Evolutionary conservation across 2,888 invertebrate species (phyloP), one percentile per base, ranked within the genome.

Genomic region (Acronicta alni): DNA sequence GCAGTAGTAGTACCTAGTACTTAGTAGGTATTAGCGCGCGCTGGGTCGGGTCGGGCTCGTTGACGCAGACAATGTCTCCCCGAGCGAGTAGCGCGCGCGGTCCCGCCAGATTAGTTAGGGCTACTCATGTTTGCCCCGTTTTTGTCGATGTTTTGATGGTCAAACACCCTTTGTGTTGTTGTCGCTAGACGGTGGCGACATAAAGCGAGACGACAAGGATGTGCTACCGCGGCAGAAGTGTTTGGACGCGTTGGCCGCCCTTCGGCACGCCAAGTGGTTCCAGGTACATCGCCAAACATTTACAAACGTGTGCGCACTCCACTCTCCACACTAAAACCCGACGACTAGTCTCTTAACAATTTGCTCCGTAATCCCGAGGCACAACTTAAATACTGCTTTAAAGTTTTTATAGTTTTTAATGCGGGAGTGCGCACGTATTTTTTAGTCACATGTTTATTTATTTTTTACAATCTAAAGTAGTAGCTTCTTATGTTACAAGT

Each of bases 251-350:
- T 97, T 99, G 96, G 99, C 99, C 96, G 98, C 98, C 95, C 97
- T 99, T 95, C 98, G 99, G 96, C 99, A 99, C 97, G 98, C 99
- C 96, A 99, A 99, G 96, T 99, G 99, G 99, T 99, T 99, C 97
- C 99, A 99, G 98, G 99, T 99, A 93, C 93, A 88, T 88, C 94
- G 88, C 95, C 95, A 94, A 86, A 91, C 91, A 85, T 88, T 84
- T 87, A 83, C 79, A 81, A 75, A 84, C 84, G 82, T 85, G 89
- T 89, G 91, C 89, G 92, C 92, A 88, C 89, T 90, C 70, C 61
- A 61, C 62, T 57, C 48, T 16, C 16, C 43, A 12, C 18, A 3
- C n/a, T 46, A 53, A 14, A 43, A 52, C 41, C 44, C 41, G 9
- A 41, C n/a, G 9, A 15, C 18, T 39, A 8, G 41, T 53, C 44